Evolutionary conservation across 1,140 invertebrate species (phyloP).

Genomic region (Panulirus ornatus): DNA sequence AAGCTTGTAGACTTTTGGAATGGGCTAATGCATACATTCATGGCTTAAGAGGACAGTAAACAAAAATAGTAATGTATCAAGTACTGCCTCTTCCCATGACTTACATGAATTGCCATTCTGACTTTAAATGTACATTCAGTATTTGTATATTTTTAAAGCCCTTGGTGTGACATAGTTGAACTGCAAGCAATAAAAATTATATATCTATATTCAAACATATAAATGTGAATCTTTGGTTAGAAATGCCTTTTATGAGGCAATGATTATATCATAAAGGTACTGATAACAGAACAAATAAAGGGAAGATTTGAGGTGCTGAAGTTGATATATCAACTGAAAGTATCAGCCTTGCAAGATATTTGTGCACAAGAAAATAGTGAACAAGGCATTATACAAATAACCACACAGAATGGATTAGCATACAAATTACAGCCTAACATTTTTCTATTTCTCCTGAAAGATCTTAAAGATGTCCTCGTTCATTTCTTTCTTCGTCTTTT

Average conservation of each 20-base stretch:
- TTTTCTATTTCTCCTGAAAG: too few species aligned
- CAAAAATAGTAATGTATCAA: slow-evolving; percentile 2
- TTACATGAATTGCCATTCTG: slow-evolving; percentile 22
- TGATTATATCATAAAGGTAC: slow-evolving; percentile 58
- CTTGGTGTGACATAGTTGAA: slow-evolving; percentile 68
- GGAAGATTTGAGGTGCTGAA: slow-evolving; percentile 55
- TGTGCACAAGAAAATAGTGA: slow-evolving; percentile 49
- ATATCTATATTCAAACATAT: slow-evolving; percentile 67
- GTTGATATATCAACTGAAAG: slow-evolving; percentile 46
- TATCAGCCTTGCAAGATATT: slow-evolving; percentile 38
- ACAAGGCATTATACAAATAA: slow-evolving; percentile 47
- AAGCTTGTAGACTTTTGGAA: slow-evolving; percentile 54
- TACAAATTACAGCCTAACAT: background rate
- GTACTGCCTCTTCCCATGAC: background rate
- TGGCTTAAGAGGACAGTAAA: background rate
- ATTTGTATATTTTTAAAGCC: slow-evolving; percentile 68
- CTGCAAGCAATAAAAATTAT: slow-evolving; percentile 67
- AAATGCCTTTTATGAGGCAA: slow-evolving; percentile 65
- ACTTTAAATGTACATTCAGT: slow-evolving; percentile 38
- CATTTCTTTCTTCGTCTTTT: too few species aligned
- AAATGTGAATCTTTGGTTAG: slow-evolving; percentile 73
- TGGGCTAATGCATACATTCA: slow-evolving; percentile 57
- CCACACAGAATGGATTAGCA: slow-evolving; percentile 36
- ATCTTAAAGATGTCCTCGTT: too few species aligned
- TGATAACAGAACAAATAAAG: slow-evolving; percentile 49